Evolutionary conservation across 1,140 invertebrate genomes (phyloP), one percentile per base, ranked within the genome.

Genomic region (Arctopsyche grandis): DNA sequence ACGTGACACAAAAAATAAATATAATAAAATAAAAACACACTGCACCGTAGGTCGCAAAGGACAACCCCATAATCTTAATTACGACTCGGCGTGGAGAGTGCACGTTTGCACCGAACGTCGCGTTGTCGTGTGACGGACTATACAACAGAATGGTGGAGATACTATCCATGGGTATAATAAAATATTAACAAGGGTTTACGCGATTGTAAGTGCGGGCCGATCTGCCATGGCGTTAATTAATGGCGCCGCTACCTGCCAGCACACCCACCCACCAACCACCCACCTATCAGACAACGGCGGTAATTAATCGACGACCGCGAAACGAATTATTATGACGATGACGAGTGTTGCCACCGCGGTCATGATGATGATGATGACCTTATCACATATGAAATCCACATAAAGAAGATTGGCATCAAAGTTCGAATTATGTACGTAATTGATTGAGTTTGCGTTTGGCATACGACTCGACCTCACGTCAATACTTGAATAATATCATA

Each of bases 291-390:
- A 29, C 21, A 24, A 38, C 21, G 43, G 10, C 70, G 16, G 19
- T 73, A 73, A 73, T 73, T 73, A 48, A 73, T 73, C 22, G 69
- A 21, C 69, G 29, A n/a, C 69, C 24, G 24, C 70, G 70, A 73
- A 70, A 70, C 38, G 26, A 26, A 44, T 12, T 52, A 16, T 16
- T 16, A 16, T 19, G 58, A 60, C 21, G 58, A 60, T 10, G 58
- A 60, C 10, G n/a, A 60, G 3, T 5, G 4, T 5, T 60, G 58
- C 10, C 12, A 12, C 16, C 12, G 12, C 48, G 44, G 44, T 12
- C 12, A 52, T 10, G 10, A 12, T 52, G 48, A 12, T 19, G 69
- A 44, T 70, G 69, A 70, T 70, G 69, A 70, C 26, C 69, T 70
- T 70, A 70, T 70, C 26, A 24, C n/a, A 9, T 24, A 69, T 24